Evolutionary conservation across 2,797 vertebrate species (phyloP).

Genomic region (Anisognathus igniventris): DNA sequence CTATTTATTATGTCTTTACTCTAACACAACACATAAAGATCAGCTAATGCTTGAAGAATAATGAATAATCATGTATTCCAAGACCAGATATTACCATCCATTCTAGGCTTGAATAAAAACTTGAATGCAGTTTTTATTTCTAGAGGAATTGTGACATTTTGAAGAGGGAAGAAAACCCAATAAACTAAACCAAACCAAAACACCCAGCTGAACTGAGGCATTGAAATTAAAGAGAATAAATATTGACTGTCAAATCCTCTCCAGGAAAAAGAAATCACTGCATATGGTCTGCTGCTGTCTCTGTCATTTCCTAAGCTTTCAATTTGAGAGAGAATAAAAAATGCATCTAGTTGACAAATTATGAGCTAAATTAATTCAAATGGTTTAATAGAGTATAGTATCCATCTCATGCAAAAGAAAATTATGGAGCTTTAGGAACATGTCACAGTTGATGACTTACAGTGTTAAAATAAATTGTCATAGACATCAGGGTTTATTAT

Average conservation of each 20-base stretch:
- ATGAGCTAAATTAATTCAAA: neutral
- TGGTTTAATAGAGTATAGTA: neutral
- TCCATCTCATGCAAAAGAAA: neutral
- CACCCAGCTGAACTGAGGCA: neutral
- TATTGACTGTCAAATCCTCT: neutral
- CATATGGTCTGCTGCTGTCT: neutral
- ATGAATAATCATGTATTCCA: neutral
- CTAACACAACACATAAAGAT: neutral
- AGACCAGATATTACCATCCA: neutral
- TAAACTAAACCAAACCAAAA: neutral
- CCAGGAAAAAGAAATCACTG: neutral
- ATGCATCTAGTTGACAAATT: neutral
- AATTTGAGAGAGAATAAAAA: neutral
- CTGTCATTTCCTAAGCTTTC: neutral
- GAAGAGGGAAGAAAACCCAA: neutral
- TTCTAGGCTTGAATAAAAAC: neutral
- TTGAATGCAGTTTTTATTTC: neutral
- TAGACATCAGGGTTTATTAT: neutral
- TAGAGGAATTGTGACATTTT: neutral
- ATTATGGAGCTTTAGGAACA: neutral
- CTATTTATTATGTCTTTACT: neutral
- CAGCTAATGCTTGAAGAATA: neutral
- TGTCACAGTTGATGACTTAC: neutral
- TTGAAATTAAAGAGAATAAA: neutral
- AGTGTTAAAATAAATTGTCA: neutral